A percentile compares a stretch with the other conserved stretches of the same genome.
Evolutionary conservation across 2,113 vertebrate species (phyloP).

Genomic region (Sitta europaea): DNA sequence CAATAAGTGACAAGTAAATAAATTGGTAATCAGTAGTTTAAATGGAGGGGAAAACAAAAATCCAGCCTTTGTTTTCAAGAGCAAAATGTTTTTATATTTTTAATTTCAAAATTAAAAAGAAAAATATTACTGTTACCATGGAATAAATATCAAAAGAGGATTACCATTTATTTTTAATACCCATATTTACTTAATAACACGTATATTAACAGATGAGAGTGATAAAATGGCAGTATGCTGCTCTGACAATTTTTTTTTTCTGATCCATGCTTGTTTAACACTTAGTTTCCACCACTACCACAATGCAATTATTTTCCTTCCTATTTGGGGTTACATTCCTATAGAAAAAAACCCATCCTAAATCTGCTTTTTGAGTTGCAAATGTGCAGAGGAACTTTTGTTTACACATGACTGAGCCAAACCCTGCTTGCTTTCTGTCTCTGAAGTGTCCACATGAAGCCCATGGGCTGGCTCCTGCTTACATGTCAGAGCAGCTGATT

Average conservation of each 20-base stretch:
- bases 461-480: background rate
- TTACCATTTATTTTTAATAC: background rate
- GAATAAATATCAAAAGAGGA: background rate
- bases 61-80: background rate
- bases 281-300: background rate
- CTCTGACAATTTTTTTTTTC: background rate
- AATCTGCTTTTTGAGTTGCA: background rate
- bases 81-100: background rate
- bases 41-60: background rate
- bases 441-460: background rate
- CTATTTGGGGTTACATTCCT: background rate
- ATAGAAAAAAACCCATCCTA: background rate
- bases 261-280: background rate
- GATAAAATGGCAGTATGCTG: conserved; percentile 32
- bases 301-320: background rate
- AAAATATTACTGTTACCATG: background rate
- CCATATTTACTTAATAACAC: background rate
- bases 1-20: background rate
- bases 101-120: background rate
- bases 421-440: background rate
- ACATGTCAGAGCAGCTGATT: background rate
- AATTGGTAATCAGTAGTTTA: background rate
- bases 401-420: background rate
- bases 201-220: background rate
- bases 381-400: background rate